phyloP scores from a whole-genome alignment of 2,113 vertebrate species.

The Coryphaenoides rupestris region DNA sequence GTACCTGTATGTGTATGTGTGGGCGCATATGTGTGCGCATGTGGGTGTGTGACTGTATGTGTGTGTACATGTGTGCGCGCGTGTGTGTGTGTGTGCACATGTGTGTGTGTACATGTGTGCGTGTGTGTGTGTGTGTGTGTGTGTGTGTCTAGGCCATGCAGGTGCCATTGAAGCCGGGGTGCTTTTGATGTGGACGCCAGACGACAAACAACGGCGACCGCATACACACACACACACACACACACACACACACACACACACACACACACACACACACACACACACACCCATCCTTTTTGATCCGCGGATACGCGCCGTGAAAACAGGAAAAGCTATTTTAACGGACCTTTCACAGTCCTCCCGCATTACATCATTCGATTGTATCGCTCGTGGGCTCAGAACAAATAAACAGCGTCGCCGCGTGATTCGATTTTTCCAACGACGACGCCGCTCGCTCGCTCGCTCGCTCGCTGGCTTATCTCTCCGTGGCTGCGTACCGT shows the following conservation, averaged over 20 bases:
- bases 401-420: no score
- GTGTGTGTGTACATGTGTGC: background rate
- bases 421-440: background rate
- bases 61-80: background rate
- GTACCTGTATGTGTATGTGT: no score
- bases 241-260: no score
- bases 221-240: no score
- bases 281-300: constrained; percentile 36
- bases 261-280: no score
- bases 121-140: constrained; percentile 2
- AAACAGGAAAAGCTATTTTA: constrained; percentile 27
- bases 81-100: background rate
- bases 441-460: background rate
- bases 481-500: background rate
- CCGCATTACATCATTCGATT: constrained; percentile 3
- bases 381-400: background rate
- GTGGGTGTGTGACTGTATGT: no score
- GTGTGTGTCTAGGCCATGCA: background rate
- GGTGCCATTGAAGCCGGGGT: constrained; percentile 8
- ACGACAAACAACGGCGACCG: no score
- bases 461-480: no score
- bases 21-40: no score
- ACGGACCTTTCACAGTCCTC: constrained; percentile 31
- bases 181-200: constrained; percentile 45
- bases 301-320: constrained; percentile 26